phyloP scores from a whole-genome alignment of 2,797 vertebrate species.

The Tenualosa ilisha region DNA sequence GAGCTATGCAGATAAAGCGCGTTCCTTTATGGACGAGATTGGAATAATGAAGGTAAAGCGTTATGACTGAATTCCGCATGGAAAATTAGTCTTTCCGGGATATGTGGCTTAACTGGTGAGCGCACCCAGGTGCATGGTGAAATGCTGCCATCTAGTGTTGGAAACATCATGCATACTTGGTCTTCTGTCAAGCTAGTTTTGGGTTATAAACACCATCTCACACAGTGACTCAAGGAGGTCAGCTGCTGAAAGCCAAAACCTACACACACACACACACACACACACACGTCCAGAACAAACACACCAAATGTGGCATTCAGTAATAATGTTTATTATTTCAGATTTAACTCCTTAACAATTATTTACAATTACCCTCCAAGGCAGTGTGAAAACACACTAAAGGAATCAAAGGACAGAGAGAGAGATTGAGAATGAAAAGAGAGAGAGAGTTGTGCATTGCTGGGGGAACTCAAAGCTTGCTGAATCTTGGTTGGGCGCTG shows the following conservation, averaged over 20 bases:
- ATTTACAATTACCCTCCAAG: conserved; percentile 4
- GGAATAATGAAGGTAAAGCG: neutral
- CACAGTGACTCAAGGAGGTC: neutral
- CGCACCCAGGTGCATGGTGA: neutral
- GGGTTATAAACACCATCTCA: neutral
- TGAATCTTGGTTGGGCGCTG: neutral
- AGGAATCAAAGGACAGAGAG: neutral
- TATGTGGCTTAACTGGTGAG: neutral
- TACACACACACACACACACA: neutral
- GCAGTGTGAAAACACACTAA: neutral
- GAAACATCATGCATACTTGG: neutral
- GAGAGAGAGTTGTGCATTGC: neutral
- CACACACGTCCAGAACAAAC: neutral
- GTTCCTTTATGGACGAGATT: neutral
- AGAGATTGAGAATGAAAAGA: neutral
- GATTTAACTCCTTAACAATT: neutral
- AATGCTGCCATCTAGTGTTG: neutral
- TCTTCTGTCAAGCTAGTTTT: no score
- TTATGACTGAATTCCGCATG: neutral
- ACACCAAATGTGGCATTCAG: neutral
- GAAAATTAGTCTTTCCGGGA: neutral
- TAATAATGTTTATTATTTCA: conserved; percentile 10
- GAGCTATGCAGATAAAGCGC: neutral
- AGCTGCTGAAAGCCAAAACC: no score
- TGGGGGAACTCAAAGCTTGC: neutral